phyloP scores from a whole-genome alignment of 2,888 invertebrate genomes.

The Girardia tigrina region DNA sequence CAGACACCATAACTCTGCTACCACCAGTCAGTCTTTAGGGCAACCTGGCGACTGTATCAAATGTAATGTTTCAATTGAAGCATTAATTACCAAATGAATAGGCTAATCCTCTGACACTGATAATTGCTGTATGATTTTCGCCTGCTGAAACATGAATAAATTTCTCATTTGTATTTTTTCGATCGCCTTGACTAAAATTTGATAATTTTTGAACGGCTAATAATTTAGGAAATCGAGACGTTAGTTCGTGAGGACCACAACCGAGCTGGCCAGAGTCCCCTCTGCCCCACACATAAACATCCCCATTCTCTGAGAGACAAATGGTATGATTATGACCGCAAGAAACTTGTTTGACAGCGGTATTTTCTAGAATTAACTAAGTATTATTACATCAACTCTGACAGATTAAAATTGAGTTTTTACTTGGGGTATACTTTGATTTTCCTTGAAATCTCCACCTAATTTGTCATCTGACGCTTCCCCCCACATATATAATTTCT shows the following conservation, averaged over 20 bases:
- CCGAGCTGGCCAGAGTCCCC: background rate
- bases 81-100: background rate
- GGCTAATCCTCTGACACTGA: background rate
- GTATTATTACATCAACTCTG: too few species aligned
- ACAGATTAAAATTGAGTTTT: background rate
- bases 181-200: background rate
- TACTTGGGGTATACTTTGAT: constrained; percentile 1
- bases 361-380: background rate
- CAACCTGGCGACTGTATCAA: too few species aligned
- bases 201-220: background rate
- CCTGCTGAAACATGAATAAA: background rate
- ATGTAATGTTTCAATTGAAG: too few species aligned
- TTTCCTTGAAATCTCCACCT: background rate
- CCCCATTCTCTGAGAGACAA: background rate
- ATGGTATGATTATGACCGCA: constrained; percentile 9
- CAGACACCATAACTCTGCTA: too few species aligned
- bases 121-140: background rate
- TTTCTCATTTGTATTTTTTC: background rate
- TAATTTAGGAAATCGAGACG: background rate
- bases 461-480: background rate
- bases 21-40: too few species aligned
- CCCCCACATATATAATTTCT: background rate
- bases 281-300: constrained; percentile 19
- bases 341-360: background rate
- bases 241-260: background rate